Evolutionary conservation across 1,140 invertebrate species (phyloP).

Genomic region (Cherax destructor): DNA sequence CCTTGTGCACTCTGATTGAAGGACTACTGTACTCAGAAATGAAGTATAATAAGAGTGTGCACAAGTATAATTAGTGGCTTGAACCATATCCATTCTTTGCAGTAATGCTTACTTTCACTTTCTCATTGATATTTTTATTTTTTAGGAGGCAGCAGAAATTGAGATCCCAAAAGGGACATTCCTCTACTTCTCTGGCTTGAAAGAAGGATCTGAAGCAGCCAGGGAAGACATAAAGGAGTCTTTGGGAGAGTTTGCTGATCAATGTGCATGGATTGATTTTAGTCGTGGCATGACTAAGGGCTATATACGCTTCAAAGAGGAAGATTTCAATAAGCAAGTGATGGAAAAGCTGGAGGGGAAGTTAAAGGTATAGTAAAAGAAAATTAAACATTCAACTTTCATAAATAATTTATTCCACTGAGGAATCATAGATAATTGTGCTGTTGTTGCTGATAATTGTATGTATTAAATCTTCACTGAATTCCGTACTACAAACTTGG

Average conservation of each 20-base stretch:
- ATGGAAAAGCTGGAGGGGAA: constrained; percentile 79
- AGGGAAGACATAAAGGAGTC: constrained; percentile 84
- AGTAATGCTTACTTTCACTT: too few relatives aligned
- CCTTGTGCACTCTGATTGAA: too few relatives aligned
- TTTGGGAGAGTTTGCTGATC: constrained; percentile 79
- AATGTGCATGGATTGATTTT: constrained; percentile 86
- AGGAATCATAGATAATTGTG: too few relatives aligned
- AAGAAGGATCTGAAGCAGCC: constrained; percentile 78
- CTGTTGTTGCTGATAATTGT: too few relatives aligned
- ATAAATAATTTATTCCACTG: too few relatives aligned
- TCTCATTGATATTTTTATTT: background rate
- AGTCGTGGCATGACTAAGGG: constrained; percentile 84
- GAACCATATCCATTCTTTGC: too few relatives aligned
- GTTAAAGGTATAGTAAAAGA: constrained; percentile 51
- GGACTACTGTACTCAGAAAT: too few relatives aligned
- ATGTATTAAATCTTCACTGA: too few relatives aligned
- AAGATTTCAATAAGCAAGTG: constrained; percentile 82
- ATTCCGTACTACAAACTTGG: too few relatives aligned
- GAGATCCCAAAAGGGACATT: constrained; percentile 83
- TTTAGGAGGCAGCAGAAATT: constrained; percentile 71
- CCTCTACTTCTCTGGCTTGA: constrained; percentile 81
- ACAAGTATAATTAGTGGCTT: too few relatives aligned
- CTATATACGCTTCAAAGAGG: constrained; percentile 82
- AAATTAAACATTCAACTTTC: too few relatives aligned
- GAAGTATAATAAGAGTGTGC: too few relatives aligned